A percentile compares a stretch with the other conserved stretches of the same genome.
Conservation (phyloP, 2,797 vertebrate genomes). For the Oryzias dopingdopingensis region DNA sequence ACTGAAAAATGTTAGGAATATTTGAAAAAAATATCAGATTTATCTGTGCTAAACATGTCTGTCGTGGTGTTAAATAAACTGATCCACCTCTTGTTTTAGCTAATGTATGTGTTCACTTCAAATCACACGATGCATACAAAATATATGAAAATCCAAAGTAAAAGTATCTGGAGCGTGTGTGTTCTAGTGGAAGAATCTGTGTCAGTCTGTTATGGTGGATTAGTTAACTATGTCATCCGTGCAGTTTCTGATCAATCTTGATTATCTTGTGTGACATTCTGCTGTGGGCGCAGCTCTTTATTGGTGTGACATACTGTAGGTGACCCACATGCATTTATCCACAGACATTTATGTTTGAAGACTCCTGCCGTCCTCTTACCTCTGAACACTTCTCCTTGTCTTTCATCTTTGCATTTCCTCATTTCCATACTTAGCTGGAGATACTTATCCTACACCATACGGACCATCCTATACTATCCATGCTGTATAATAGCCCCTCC, state of each 20-base stretch:
- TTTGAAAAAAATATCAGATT: no score
- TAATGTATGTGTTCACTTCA: no score
- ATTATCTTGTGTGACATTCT: slow-evolving; percentile 28
- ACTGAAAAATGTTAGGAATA: no score
- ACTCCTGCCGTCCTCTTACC: slow-evolving; percentile 3
- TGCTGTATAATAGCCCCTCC: slow-evolving; percentile 20
- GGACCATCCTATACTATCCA: slow-evolving; percentile 20
- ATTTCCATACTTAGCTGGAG: not conserved
- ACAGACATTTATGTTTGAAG: not conserved
- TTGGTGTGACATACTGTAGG: slow-evolving; percentile 11
- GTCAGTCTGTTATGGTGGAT: slow-evolving; percentile 1
- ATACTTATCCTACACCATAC: slow-evolving; percentile 4
- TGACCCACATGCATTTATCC: slow-evolving; percentile 52
- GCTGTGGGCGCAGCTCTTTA: slow-evolving; percentile 35
- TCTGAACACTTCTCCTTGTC: slow-evolving; percentile 4
- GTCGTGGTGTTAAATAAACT: no score
- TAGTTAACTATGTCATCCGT: slow-evolving; percentile 34
- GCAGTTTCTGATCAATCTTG: slow-evolving; percentile 37
- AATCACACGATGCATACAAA: no score
- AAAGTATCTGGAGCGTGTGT: no score
- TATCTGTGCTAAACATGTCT: no score
- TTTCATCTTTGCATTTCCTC: slow-evolving; percentile 2
- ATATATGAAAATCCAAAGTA: no score
- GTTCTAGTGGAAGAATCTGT: not conserved
- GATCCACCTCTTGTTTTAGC: no score